These are phyloP conservation scores for Peromyscus leucopus DNA, from an alignment of 2,113 vertebrate genomes.

Conservation along the genomic window DNA sequence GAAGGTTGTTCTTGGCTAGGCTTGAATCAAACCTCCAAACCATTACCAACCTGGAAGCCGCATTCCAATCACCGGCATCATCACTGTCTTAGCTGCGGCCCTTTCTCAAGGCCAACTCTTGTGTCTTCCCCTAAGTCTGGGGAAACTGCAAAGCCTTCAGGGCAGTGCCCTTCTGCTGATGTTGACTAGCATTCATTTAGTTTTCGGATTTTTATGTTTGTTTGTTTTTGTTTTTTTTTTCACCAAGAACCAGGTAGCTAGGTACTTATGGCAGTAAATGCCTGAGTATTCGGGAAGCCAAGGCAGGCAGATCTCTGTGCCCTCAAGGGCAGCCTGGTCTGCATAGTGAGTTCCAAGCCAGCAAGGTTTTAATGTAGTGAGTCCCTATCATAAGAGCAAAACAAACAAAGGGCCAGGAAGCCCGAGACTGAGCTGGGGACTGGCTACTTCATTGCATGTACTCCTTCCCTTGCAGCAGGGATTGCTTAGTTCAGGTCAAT, in stretches of 20 bases:
- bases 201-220: neutral
- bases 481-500: neutral
- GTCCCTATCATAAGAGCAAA: neutral
- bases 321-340: neutral
- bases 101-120: neutral
- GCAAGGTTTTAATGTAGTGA: neutral
- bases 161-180: neutral
- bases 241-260: neutral
- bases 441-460: neutral
- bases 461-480: neutral
- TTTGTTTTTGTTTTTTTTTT: neutral
- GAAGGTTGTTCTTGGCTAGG: neutral
- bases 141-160: neutral
- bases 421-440: neutral
- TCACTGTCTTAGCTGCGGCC: neutral
- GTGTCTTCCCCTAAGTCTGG: neutral
- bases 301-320: neutral
- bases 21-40: accelerated
- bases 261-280: neutral
- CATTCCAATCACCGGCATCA: neutral
- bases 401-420: neutral
- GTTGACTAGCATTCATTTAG: neutral
- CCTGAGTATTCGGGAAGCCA: neutral
- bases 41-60: no score
- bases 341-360: neutral